Evolutionary conservation across 1,140 invertebrate genomes (phyloP), one percentile per base, ranked within the genome.

Genomic region (Yoshiicerus persimilis): DNA sequence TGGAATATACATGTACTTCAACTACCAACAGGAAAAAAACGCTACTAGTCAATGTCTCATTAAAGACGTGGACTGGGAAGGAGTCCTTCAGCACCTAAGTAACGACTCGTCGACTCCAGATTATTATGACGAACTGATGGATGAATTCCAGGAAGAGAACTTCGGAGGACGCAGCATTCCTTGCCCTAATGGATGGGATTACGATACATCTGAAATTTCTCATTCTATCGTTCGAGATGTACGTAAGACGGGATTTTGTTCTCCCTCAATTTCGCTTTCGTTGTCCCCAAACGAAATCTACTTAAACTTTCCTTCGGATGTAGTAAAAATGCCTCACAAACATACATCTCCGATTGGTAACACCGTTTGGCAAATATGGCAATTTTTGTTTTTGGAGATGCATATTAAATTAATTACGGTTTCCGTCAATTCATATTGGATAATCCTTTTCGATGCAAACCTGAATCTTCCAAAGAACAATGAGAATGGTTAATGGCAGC

Each of bases 151-250:
- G 25, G 39, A 80, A 8, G 47, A 66, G 16, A 70, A 23, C 6
- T n/a, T 20, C 9, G 39, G 83, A 23, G n/a, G 47, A n/a, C 36
- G 27, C 13, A 47, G 20, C 38, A 95, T 96, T 89, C 92, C 93
- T 5, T 97, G 96, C 91, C 91, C 93, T 84, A 93, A 96, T 91
- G 96, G 96, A 27, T 97, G 96, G 95, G 96, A 96, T 91, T 97
- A 96, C 91, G 94, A 97, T 91, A 94, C 92, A 64, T 94, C 94
- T 8, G 93, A 94, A 92, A 93, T 96, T 9, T 92, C 91, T 88
- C 96, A 96, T 11, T 97, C 96, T 0, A 95, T 97, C 89, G 96
- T 97, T 20, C 96, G 96, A 77, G 96, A 97, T 93, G 77, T 89
- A 64, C 36, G 80, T 85, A 80, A 80, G 66, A 87, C 32, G 32